Evolutionary conservation across 2,888 invertebrate genomes (phyloP).

Genomic region (Drosophila borealis): DNA sequence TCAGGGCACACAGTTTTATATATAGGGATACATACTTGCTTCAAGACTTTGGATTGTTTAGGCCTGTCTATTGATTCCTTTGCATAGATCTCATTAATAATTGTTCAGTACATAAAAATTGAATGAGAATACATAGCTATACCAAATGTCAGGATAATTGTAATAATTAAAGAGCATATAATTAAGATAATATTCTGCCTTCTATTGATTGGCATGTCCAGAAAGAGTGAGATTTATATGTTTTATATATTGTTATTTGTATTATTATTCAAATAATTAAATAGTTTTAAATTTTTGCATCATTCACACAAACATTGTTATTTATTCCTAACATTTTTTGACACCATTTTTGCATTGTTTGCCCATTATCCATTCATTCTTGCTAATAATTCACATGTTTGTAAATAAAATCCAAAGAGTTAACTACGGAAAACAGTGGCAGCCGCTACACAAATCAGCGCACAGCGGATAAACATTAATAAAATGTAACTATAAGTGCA

Average conservation of each 20-base stretch:
- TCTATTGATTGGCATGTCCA: too few relatives aligned
- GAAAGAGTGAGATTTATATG: too few relatives aligned
- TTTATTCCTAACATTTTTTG: not conserved
- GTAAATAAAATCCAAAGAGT: constrained; percentile 34
- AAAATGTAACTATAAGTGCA: constrained; percentile 7
- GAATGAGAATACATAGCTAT: too few relatives aligned
- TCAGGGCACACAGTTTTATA: too few relatives aligned
- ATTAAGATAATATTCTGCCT: too few relatives aligned
- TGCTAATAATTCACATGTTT: constrained; percentile 22
- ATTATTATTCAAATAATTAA: not conserved
- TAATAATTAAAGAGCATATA: too few relatives aligned
- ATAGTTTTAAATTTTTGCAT: not conserved
- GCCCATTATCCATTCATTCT: not conserved
- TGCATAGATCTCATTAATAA: too few relatives aligned
- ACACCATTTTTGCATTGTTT: not conserved
- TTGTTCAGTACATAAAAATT: too few relatives aligned
- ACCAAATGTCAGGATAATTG: too few relatives aligned
- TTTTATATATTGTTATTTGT: not conserved
- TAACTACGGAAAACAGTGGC: constrained; percentile 33
- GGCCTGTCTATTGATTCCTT: too few relatives aligned
- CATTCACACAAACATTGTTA: not conserved
- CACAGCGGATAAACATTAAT: constrained; percentile 23
- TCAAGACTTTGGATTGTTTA: too few relatives aligned
- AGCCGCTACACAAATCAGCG: constrained; percentile 33
- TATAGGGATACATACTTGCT: too few relatives aligned